Base-by-base conservation (phyloP, 2,888 invertebrate species). In the Chymomyza procnemis region DNA sequence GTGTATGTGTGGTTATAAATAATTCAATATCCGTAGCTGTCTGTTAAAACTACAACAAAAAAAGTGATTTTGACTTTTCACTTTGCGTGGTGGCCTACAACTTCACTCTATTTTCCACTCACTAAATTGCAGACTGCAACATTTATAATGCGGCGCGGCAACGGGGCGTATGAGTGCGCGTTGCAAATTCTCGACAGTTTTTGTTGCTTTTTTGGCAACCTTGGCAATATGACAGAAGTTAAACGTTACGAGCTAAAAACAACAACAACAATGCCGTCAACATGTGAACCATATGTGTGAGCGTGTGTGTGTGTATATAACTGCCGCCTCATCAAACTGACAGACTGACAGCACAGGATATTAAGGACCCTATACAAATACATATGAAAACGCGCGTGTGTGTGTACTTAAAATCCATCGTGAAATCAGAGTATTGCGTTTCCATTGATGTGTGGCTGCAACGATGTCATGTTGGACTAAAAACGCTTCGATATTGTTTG, bases 101-200 rank as follows among this genome's bases (percentile, higher is more conserved):
- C 48, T 50, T 16, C 3, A 16, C 16, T 50, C 48, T 18, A 77
- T 73, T 67, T 71, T 74, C 82, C 82, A 82, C 82, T 82, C 78
- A 69, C 61, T 67, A 75, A 82, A 81, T 85, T 81, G 81, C 34
- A 9, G 34, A 12, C 34, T 41, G 34, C 85, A 62, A 64, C 72
- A 85, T 85, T 82, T 82, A 82, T 82, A 82, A 82, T 82, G 85
- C 85, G 85, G 67, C 71, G 67, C 71, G 75, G 8, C 16, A 4
- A 19, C 69, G 71, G 71, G 75, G 85, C 80, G 59, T 69, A 62
- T 76, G 65, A 71, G 58, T 22, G 61, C 64, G 66, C 70, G n/a
- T n/a, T 77, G 50, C 1, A 50, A 50, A 18, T 50, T 84, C 74
- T 78, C 74, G 70, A 74, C 78, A 78, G 71, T 72, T 73, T 71